Evolutionary conservation across 2,797 vertebrate species (phyloP), one percentile per base, ranked within the genome.

Genomic region (Lepidocolaptes lacrymiger): DNA sequence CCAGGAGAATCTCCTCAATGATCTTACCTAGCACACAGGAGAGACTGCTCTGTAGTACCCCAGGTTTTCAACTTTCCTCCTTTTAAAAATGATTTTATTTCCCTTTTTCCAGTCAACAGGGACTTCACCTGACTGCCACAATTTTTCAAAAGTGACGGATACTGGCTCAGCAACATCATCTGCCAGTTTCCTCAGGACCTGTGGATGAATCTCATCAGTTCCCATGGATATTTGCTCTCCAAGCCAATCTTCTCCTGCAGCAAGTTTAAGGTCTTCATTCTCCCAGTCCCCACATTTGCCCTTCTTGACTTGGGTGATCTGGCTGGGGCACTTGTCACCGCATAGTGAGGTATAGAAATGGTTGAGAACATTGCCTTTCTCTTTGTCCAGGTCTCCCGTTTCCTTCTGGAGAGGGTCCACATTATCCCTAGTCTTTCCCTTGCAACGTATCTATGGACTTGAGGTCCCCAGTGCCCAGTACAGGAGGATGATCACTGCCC

Each of bases 391-490:
- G 6, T 37, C n/a, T 64, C 32, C 58, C 21, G 14, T 51, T 58
- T 58, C 19, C n/a, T 44, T 58, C 27, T 23, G 15, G 43, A 79
- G 28, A 51, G 16, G 23, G 23, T 11, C 37, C 5, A 75, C 19
- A 46, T 46, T 61, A 76, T 11, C 23, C 19, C 16, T 43, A 43
- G 41, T 8, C 10, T n/a, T 51, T 58, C 32, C 10, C 32, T 58
- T 64, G 27, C 23, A 72, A 58, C 5, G 0, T 32, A 32, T 15
- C 15, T 37, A 2, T 24, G 27, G 22, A 43, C 15, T 43, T 13
- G 15, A 49, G 27, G 32, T 21, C 16, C 26, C 16, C 0, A 58
- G 27, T 1, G 20, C 26, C 16, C 0, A 58, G 27, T 1, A 44
- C 16, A 44, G 37, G 28, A 18, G 28, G 23, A 73, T 17, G 44